phyloP scores from a whole-genome alignment of 2,888 invertebrate species.

The Aplocera efformata region DNA sequence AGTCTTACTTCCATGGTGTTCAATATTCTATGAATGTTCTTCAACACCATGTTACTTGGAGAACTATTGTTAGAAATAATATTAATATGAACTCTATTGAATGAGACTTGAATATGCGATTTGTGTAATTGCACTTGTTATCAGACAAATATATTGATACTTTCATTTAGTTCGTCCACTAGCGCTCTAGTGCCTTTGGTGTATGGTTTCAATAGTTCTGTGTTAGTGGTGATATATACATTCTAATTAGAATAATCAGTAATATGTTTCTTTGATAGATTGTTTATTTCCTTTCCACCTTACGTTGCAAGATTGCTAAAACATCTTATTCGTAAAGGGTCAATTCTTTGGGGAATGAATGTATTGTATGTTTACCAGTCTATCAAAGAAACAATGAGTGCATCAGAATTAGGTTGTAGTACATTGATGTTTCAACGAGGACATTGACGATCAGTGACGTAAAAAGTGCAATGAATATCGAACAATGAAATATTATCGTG shows the following conservation, averaged over 20 bases:
- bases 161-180: conserved; percentile 46
- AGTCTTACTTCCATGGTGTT: too few relatives aligned
- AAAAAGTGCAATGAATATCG: conserved; percentile 28
- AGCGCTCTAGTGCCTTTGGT: conserved; percentile 74
- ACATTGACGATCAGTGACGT: conserved; percentile 13
- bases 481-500: conserved; percentile 29
- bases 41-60: conserved; percentile 1
- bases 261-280: conserved; percentile 15
- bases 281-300: conserved; percentile 20
- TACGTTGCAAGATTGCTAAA: too few relatives aligned
- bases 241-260: conserved; percentile 5
- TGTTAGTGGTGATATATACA: conserved; percentile 9
- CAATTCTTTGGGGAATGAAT: conserved; percentile 1
- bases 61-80: neutral
- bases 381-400: conserved; percentile 9
- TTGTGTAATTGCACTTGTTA: conserved; percentile 25
- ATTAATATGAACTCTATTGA: neutral
- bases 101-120: conserved; percentile 2
- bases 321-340: conserved; percentile 5
- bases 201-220: conserved; percentile 27
- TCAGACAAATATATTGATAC: conserved; percentile 22
- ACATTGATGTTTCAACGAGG: conserved; percentile 15
- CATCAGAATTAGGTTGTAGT: conserved; percentile 1
- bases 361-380: neutral
- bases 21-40: conserved; percentile 3